Conservation (phyloP, 2,797 vertebrate species). For the Myiotriccus ornatus region DNA sequence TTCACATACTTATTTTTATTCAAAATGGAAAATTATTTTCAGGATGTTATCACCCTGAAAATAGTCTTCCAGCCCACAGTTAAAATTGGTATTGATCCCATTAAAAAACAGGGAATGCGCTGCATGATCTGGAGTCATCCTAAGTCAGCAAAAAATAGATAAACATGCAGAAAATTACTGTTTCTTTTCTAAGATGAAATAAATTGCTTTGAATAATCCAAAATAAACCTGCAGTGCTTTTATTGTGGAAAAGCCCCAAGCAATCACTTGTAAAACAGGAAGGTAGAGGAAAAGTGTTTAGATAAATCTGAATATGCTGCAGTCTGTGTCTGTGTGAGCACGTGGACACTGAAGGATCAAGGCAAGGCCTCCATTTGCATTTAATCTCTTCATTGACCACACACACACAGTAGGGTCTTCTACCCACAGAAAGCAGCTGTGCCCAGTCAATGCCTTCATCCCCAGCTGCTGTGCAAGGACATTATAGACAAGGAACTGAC, state of each 20-base stretch:
- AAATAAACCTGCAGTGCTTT: not conserved
- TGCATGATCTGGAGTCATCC: not conserved
- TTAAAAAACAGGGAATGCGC: not conserved
- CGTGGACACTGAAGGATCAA: not conserved
- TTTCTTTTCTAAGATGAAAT: not conserved
- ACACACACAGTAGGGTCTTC: not conserved
- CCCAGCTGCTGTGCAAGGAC: not conserved
- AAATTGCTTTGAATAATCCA: not conserved
- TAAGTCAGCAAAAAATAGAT: not conserved
- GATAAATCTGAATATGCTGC: not conserved
- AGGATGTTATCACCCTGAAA: not conserved
- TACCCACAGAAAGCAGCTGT: not conserved
- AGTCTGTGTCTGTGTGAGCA: not conserved
- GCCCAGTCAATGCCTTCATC: not conserved
- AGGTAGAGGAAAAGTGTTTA: not conserved
- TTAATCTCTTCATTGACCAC: not conserved
- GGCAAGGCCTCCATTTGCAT: not conserved
- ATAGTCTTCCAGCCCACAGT: not conserved
- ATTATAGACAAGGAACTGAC: not conserved
- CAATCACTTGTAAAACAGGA: not conserved
- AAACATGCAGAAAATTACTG: not conserved
- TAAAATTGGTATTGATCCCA: not conserved
- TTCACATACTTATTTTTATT: not conserved
- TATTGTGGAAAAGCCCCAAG: not conserved
- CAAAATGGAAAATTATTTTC: not conserved